Base-by-base conservation (phyloP, 2,113 vertebrate genomes). In the Dasypus novemcinctus region DNA sequence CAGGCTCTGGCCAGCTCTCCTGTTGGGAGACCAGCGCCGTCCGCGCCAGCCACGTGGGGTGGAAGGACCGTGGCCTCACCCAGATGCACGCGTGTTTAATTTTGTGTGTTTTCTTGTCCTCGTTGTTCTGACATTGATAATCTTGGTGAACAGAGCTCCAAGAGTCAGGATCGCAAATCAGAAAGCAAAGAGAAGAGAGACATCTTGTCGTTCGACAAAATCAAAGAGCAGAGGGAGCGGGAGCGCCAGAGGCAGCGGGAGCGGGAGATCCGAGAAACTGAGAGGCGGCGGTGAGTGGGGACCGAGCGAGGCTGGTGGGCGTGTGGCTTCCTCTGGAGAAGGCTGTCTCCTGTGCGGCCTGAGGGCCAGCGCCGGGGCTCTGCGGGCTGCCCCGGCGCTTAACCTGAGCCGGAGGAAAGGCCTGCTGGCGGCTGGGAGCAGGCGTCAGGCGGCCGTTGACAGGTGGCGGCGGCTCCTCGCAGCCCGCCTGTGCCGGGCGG, bases 171-270 rank as follows among this genome's bases (percentile, higher is more conserved):
- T 25, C 99, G 99, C 61, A 99, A 99, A 31, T 99, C 99, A 0
- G 95, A 98, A 31, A 99, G 99, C 97, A 99, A 99, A 85, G 99
- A 99, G 68, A 99, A 99, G 96, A 99, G 99, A 96, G 99, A 99
- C 84, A 99, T 99, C 93, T 94, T 99, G 69, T 99, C 99, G 0
- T 99, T 99, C 11, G 99, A 99, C 97, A 99, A 99, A 96, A 99
- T 99, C 98, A 99, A 99, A 97, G 99, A 99, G 96, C 99, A 99
- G 80, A 98, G 99, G 11, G 99, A 99, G 64, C 98, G 99, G 0
- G 99, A 99, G 68, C 98, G 99, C 0, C 99, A 99, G 98, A 98
- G 99, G 63, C 99, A 99, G 89, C 98, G 99, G 7, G 99, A 99
- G 90, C 97, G 99, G 11, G 99, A 99, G 95, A 98, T 99, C 97